These are phyloP conservation scores for Trichoplusia ni DNA, from an alignment of 1,140 invertebrate species.

Conservation along the genomic window DNA sequence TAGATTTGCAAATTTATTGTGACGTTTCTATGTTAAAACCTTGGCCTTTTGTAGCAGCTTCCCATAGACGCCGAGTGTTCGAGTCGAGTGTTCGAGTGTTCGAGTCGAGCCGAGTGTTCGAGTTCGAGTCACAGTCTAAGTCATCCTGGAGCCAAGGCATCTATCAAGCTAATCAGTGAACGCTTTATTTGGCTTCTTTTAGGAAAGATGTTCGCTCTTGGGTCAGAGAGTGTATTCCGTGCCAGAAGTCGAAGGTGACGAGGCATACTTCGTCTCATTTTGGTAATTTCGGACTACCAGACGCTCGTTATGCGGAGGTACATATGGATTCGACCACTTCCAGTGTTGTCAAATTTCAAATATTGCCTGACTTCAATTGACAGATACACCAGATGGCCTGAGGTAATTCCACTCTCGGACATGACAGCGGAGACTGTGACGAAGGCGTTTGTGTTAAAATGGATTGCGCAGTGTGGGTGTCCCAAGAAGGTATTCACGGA, in stretches of 20 bases:
- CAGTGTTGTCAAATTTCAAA: background rate
- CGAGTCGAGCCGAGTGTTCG: background rate
- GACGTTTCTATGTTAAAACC: background rate
- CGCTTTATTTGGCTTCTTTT: slow-evolving; percentile 18
- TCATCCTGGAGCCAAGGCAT: slow-evolving; percentile 17
- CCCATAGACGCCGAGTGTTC: background rate
- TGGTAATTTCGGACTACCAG: background rate
- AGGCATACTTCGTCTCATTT: background rate
- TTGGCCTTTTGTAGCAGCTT: slow-evolving; percentile 7
- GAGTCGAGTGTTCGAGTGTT: background rate
- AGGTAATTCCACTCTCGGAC: background rate
- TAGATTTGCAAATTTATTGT: background rate
- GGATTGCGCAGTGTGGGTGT: slow-evolving; percentile 5
- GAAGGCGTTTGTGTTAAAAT: background rate
- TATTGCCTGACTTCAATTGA: slow-evolving; percentile 8
- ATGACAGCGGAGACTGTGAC: background rate
- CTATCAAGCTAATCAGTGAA: background rate
- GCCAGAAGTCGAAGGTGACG: slow-evolving; percentile 5
- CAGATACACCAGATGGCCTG: slow-evolving; percentile 2
- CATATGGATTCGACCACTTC: slow-evolving; percentile 9
- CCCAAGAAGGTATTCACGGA: slow-evolving; percentile 22
- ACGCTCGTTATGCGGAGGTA: background rate
- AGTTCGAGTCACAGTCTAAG: slow-evolving; percentile 3
- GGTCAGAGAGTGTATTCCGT: slow-evolving; percentile 3
- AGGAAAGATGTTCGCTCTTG: slow-evolving; percentile 5